phyloP scores from a whole-genome alignment of 1,140 invertebrate species.

The Drosophila elegans region DNA sequence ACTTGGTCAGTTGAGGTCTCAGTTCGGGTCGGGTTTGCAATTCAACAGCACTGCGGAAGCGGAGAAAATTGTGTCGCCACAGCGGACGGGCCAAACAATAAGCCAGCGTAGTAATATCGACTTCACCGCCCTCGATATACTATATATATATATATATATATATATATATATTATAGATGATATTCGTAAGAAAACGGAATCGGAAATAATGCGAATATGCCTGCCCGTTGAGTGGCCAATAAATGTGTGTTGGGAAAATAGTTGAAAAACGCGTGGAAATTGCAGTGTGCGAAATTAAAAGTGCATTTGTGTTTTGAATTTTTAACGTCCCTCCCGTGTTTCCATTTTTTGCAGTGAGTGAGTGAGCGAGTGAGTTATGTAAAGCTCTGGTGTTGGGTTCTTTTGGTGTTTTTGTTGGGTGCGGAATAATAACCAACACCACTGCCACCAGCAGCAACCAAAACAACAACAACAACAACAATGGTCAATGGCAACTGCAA shows the following conservation, averaged over 20 bases:
- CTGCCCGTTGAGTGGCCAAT: constrained; percentile 9
- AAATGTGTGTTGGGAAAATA: constrained; percentile 36
- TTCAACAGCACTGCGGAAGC: constrained; percentile 77
- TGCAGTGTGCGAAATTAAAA: constrained; percentile 31
- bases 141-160: constrained; percentile 9
- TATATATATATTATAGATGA: constrained; percentile 39
- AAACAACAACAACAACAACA: constrained; percentile 25
- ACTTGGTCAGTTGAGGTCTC: constrained; percentile 76
- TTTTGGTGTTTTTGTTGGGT: constrained; percentile 25
- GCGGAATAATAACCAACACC: constrained; percentile 12
- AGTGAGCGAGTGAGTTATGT: constrained; percentile 70
- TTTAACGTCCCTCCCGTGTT: constrained; percentile 38
- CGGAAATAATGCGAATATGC: constrained; percentile 19
- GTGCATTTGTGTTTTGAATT: constrained; percentile 60
- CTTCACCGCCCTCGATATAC: constrained; percentile 30
- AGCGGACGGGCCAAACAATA: constrained; percentile 52
- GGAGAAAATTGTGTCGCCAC: constrained; percentile 53
- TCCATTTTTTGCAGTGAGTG: constrained; percentile 51
- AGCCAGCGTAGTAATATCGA: constrained; percentile 61
- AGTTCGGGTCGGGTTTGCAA: constrained; percentile 84
- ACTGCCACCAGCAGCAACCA: constrained; percentile 10
- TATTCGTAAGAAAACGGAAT: constrained; percentile 31
- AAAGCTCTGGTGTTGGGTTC: constrained; percentile 57
- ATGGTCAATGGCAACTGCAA: constrained; percentile 1
- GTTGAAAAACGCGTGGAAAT: constrained; percentile 50